Evolutionary conservation across 2,888 invertebrate genomes (phyloP), one percentile per base, ranked within the genome.

Genomic region (Andrena camellia): DNA sequence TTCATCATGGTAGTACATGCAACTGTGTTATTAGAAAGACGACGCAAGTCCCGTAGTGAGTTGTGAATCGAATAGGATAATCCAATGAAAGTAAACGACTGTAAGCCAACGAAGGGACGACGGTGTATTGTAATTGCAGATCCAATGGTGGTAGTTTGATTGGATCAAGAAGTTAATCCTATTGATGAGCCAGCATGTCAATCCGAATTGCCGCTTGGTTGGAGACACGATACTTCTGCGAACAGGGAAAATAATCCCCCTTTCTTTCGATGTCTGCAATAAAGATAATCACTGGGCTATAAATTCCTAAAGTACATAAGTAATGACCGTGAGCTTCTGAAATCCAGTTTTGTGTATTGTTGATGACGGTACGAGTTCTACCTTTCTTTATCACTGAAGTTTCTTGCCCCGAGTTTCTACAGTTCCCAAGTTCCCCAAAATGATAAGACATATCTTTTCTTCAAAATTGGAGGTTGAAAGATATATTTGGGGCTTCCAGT

Each of bases 61-160:
- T 52, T 52, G 20, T 52, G 1, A 52, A 52, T 52, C 26, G 33
- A 20, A 20, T n/a, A n/a, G 54, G 71, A 68, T 63, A 78, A 57
- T 33, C 78, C 57, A 29, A 50, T 75, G 52, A 81, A 84, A 72
- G 48, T 42, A 62, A 63, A 67, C 42, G n/a, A 57, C 33, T 73
- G 70, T 82, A 83, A 86, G 52, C 60, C 75, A 84, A 84, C 62
- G 72, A 67, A 62, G 59, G 64, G 59, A 60, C 42, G 20, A 35
- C 72, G 48, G 62, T 35, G 59, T 74, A 69, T 69, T 59, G 79
- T 69, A 50, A 81, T 81, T 52, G 73, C 31, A 74, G 63, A 59
- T 59, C 64, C 50, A 26, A 50, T 13, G 48, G 54, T 13, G 62
- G 10, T 23, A n/a, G 35, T 69, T 68, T 57, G 73, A 78, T 81